A percentile compares a stretch with the other conserved stretches of the same genome.
These are phyloP conservation scores for Tamandua tetradactyla DNA, from an alignment of 2,797 vertebrate species.

Conservation along the genomic window DNA sequence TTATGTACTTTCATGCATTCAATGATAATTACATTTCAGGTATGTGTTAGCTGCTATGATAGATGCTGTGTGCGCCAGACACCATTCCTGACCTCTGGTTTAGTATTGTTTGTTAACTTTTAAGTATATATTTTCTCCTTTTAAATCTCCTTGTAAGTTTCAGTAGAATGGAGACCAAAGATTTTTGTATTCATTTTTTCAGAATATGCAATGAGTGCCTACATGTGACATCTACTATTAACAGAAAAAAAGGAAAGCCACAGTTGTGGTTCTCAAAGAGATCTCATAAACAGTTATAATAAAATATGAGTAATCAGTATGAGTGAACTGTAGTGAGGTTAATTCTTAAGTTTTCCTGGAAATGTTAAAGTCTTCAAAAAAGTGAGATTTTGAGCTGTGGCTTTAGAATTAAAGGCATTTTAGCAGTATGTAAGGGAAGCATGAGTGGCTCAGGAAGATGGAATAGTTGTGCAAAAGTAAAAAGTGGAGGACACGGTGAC, in stretches of 20 bases:
- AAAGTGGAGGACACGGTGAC: neutral
- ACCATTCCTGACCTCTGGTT: neutral
- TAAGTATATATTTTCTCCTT: neutral
- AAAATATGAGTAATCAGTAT: neutral
- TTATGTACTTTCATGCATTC: neutral
- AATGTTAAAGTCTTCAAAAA: neutral
- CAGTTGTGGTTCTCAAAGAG: neutral
- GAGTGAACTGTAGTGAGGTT: neutral
- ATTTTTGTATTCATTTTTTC: neutral
- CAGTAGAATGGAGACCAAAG: neutral
- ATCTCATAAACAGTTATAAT: neutral
- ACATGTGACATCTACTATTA: neutral
- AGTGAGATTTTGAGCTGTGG: neutral
- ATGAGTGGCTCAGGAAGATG: neutral
- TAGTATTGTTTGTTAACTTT: neutral
- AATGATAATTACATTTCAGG: neutral
- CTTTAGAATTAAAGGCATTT: neutral
- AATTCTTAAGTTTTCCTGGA: slow-evolving; percentile 24
- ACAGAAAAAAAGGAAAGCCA: neutral
- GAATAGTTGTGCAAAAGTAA: neutral
- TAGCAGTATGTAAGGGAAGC: neutral
- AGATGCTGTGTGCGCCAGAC: neutral
- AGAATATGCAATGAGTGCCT: neutral
- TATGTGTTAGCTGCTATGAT: neutral
- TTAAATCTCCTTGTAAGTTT: neutral